Percentiles rank a stretch among this genome's conserved stretches.
Conservation (phyloP, 2,797 vertebrate genomes). For the Hylomyscus alleni region DNA sequence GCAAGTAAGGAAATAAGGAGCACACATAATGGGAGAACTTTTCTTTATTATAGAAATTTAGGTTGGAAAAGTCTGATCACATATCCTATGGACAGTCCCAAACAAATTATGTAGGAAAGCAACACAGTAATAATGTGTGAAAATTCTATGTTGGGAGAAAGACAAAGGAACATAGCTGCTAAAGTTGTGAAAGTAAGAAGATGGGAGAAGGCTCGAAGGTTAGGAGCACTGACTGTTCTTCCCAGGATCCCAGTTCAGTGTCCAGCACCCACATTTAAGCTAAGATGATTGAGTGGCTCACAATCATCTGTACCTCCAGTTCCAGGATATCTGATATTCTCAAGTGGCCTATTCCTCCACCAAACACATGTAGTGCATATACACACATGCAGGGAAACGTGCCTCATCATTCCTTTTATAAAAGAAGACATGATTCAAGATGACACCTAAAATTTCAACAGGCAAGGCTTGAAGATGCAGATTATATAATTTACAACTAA, state of each 20-base stretch:
- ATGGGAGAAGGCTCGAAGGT: too few relatives aligned
- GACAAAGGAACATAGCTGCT: background rate
- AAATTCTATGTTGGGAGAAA: background rate
- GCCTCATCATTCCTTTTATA: background rate
- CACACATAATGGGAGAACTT: background rate
- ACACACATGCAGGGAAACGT: background rate
- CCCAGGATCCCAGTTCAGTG: background rate
- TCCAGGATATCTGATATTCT: background rate
- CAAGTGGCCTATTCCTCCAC: background rate
- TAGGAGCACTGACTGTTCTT: background rate
- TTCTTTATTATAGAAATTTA: background rate
- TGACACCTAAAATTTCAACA: background rate
- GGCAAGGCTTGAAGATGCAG: background rate
- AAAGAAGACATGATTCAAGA: background rate
- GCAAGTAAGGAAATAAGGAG: background rate
- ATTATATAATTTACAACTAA: background rate
- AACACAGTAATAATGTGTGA: background rate
- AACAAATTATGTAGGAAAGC: background rate
- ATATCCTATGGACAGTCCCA: background rate
- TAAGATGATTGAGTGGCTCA: background rate
- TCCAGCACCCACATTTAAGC: background rate
- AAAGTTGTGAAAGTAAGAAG: background rate
- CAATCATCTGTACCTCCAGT: background rate
- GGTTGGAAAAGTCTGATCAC: background rate
- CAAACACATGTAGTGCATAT: background rate